A percentile compares a stretch with the other conserved stretches of the same genome.
phyloP scores from a whole-genome alignment of 2,888 invertebrate species.

The Oligia strigilis region DNA sequence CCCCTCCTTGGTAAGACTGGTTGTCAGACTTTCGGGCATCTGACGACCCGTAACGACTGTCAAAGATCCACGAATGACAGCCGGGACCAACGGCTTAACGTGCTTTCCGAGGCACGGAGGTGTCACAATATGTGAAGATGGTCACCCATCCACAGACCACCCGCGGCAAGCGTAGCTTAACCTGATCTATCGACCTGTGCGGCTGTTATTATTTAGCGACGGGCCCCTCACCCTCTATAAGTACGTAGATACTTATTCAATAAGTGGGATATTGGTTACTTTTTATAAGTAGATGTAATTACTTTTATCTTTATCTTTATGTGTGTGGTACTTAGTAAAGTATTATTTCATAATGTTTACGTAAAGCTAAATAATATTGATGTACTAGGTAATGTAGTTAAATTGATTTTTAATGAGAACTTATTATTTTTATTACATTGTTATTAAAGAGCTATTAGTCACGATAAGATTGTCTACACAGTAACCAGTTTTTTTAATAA shows the following conservation, averaged over 20 bases:
- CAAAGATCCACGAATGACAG: too few relatives aligned
- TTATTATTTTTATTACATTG: slow-evolving; percentile 19
- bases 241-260: not conserved
- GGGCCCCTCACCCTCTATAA: too few relatives aligned
- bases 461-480: not conserved
- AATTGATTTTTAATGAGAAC: slow-evolving; percentile 21
- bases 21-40: too few relatives aligned
- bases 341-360: slow-evolving; percentile 28
- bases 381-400: not conserved
- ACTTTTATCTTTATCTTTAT: not conserved
- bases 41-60: too few relatives aligned
- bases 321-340: not conserved
- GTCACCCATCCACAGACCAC: too few relatives aligned
- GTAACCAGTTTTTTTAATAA: not conserved
- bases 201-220: too few relatives aligned
- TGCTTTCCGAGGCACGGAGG: too few relatives aligned
- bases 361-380: not conserved
- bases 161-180: too few relatives aligned
- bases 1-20: too few relatives aligned
- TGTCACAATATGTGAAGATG: too few relatives aligned
- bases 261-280: not conserved
- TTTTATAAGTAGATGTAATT: not conserved
- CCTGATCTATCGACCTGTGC: too few relatives aligned
- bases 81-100: too few relatives aligned
- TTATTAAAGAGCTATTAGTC: slow-evolving; percentile 23